phyloP scores from a whole-genome alignment of 2,797 vertebrate genomes.

The Pangasius sanitwongsei region DNA sequence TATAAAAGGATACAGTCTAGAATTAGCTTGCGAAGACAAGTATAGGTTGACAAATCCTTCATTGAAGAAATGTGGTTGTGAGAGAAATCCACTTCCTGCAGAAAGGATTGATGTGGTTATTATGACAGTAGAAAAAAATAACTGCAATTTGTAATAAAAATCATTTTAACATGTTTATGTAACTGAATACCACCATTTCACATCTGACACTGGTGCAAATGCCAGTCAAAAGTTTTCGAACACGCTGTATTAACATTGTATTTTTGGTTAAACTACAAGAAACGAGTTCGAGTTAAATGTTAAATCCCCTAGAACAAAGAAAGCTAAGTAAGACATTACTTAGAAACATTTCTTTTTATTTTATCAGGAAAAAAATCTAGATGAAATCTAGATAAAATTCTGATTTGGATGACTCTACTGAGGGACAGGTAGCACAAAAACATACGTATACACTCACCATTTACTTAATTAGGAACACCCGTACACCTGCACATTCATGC shows the following conservation, averaged over 20 bases:
- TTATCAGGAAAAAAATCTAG: background rate
- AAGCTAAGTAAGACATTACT: background rate
- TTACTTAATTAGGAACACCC: background rate
- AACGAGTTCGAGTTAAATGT: background rate
- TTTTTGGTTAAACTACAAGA: background rate
- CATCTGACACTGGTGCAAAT: background rate
- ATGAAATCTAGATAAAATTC: background rate
- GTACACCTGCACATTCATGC: background rate
- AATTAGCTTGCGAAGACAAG: constrained; percentile 78
- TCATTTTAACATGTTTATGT: background rate
- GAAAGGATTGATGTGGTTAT: constrained; percentile 21
- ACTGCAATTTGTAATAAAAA: background rate
- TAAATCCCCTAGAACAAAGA: background rate
- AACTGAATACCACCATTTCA: background rate
- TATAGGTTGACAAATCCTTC: constrained; percentile 81
- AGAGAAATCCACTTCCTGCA: constrained; percentile 89
- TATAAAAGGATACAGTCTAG: constrained; percentile 88
- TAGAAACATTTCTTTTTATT: background rate
- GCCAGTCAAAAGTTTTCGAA: background rate
- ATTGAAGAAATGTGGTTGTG: constrained; percentile 84
- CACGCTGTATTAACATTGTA: background rate
- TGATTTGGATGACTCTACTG: background rate
- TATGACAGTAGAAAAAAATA: background rate
- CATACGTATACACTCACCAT: background rate
- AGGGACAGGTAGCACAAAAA: background rate